Evolutionary conservation across 2,888 invertebrate species (phyloP), one percentile per base, ranked within the genome.

Genomic region (Andrena fulva): DNA sequence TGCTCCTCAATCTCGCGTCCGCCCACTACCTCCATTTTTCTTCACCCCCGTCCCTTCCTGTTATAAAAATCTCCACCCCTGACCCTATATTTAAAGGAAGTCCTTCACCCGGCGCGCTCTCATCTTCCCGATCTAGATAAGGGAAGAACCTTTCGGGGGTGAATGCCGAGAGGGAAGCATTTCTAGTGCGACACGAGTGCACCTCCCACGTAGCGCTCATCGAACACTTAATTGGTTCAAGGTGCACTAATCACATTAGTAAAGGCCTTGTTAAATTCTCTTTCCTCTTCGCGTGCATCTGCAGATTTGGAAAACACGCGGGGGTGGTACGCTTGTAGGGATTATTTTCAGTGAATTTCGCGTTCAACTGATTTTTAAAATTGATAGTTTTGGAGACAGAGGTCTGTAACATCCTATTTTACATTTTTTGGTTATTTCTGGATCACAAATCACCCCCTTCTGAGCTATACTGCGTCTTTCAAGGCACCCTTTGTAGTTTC

Each of bases 41-140:
- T 27, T 33, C 33, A 6, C 27, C 8, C 12, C 7, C 7, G 1
- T 2, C 29, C 10, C 12, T 35, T 27, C 10, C 24, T 20, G 10
- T 48, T 68, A 42, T 48, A 50, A 68, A 42, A 68, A 74, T 68
- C 48, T 48, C n/a, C 16, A 16, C 8, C 6, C 12, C 6, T 29
- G 4, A 6, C 33, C 33, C 54, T 2, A 10, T 42, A 56, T 24
- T 74, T 74, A 56, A 74, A 68, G 68, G 59, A 74, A 74, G 74
- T 74, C 68, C 56, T 68, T 74, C 59, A 59, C 10, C 59, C 33
- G 48, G 27, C 33, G 8, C n/a, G 74, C 16, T 35, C 50, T 64
- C 76, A 12, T 59, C 59, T 75, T 64, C 75, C 72, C 59, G 64
- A 77, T 75, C 56, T 66, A 66, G 77, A 77, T 77, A 75, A 77